A percentile compares a stretch with the other conserved stretches of the same genome.
Evolutionary conservation across 1,140 invertebrate species (phyloP).

Genomic region (Papilio machaon): DNA sequence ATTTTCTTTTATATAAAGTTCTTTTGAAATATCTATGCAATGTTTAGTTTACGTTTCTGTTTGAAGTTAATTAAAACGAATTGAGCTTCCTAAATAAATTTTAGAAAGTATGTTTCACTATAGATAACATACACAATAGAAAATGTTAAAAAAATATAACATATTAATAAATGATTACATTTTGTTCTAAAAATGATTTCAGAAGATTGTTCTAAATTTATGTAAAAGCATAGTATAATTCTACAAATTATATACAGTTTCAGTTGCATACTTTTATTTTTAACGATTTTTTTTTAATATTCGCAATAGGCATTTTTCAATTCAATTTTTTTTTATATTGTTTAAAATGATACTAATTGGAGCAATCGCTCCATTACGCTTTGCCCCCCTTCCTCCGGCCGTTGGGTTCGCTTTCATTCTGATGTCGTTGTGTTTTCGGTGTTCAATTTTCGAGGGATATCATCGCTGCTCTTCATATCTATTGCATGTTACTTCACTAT

Average conservation of each 20-base stretch:
- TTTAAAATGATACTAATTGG: conserved; percentile 39
- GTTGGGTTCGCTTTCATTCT: conserved; percentile 75
- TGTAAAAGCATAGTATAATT: too few relatives aligned
- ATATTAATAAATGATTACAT: too few relatives aligned
- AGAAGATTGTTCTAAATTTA: too few relatives aligned
- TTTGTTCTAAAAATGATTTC: too few relatives aligned
- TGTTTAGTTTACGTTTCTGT: not conserved
- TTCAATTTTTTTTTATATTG: conserved; percentile 45
- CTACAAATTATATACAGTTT: too few relatives aligned
- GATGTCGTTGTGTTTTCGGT: conserved; percentile 69
- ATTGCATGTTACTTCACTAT: conserved; percentile 58
- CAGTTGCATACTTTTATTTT: not conserved
- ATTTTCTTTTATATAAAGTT: not conserved
- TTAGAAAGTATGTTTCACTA: not conserved
- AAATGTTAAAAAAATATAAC: not conserved
- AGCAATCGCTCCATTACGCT: conserved; percentile 49
- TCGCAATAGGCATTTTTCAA: not conserved
- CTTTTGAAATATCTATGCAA: conserved; percentile 21
- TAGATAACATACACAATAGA: not conserved
- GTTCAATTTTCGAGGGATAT: conserved; percentile 56
- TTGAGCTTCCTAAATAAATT: not conserved
- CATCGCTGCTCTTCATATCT: conserved; percentile 58
- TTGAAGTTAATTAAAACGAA: not conserved
- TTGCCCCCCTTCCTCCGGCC: conserved; percentile 57
- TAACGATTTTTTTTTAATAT: not conserved